Evolutionary conservation across 1,140 invertebrate genomes (phyloP), one percentile per base, ranked within the genome.

Genomic region (Homalodisca vitripennis): DNA sequence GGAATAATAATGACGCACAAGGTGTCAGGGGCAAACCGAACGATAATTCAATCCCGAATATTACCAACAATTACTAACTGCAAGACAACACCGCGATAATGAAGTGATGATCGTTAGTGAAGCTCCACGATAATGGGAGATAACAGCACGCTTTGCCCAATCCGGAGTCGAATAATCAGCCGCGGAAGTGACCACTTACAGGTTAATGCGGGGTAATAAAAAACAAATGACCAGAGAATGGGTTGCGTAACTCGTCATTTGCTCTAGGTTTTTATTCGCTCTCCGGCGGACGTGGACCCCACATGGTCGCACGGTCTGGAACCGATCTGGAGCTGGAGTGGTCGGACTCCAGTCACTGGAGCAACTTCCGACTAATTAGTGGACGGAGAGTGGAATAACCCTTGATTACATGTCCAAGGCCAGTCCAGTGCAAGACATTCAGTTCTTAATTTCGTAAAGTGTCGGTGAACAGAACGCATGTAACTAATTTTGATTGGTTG

Each of bases 201-300:
- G 55, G 55, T 27, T 60, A 60, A 60, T 60, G 22, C 10, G 27
- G 55, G 55, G 55, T 60, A 27, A 60, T 60, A 60, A 60, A 60
- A 30, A 26, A 60, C 55, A 60, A 60, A 60, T 60, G 55, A 60
- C 55, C 27, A 30, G 22, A 12, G 55, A 60, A 60, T 60, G 29
- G 24, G 55, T 3, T 60, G 55, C 12, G 55, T 22, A 53, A 22
- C 24, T 13, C 6, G 27, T 60, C 55, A 60, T 27, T 60, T 60
- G 24, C 12, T 13, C 2, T 13, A n/a, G 10, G 27, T 6, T 60
- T 60, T 26, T 10, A 26, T 26, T 60, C 55, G 55, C 10, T 12
- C 20, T n/a, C n/a, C n/a, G n/a, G n/a, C n/a, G n/a, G n/a, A n/a
- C n/a, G n/a, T n/a, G n/a, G n/a, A n/a, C n/a, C n/a, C n/a, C n/a